A percentile compares a stretch with the other conserved stretches of the same genome.
phyloP scores from a whole-genome alignment of 2,113 vertebrate species.

The Zosterops borbonicus region DNA sequence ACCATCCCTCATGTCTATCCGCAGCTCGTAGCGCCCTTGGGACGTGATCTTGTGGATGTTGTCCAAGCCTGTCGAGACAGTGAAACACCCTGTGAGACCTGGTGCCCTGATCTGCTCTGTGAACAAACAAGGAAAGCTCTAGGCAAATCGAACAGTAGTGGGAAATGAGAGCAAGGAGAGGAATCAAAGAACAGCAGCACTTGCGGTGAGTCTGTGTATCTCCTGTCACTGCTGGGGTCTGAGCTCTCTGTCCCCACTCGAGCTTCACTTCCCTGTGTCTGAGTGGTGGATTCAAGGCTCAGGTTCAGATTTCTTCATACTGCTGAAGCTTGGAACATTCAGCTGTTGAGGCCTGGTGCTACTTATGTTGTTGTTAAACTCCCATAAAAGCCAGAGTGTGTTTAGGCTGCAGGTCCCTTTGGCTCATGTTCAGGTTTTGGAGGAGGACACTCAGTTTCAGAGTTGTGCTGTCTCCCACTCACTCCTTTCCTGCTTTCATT shows the following conservation, averaged over 20 bases:
- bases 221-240: neutral
- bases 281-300: neutral
- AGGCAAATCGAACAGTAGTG: neutral
- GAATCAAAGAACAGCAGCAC: neutral
- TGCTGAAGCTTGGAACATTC: neutral
- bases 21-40: slow-evolving; percentile 91
- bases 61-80: slow-evolving; percentile 83
- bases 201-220: neutral
- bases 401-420: neutral
- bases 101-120: fast-evolving
- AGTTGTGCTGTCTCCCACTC: neutral
- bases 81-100: neutral
- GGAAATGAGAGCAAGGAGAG: neutral
- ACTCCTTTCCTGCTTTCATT: neutral
- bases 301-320: neutral
- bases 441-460: neutral
- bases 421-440: neutral
- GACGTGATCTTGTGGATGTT: slow-evolving; percentile 90
- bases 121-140: neutral
- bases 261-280: neutral
- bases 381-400: neutral
- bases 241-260: neutral
- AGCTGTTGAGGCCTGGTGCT: neutral
- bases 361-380: neutral
- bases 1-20: slow-evolving; percentile 92